Conservation (phyloP, 2,888 invertebrate species). For the Spisula subtruncata region DNA sequence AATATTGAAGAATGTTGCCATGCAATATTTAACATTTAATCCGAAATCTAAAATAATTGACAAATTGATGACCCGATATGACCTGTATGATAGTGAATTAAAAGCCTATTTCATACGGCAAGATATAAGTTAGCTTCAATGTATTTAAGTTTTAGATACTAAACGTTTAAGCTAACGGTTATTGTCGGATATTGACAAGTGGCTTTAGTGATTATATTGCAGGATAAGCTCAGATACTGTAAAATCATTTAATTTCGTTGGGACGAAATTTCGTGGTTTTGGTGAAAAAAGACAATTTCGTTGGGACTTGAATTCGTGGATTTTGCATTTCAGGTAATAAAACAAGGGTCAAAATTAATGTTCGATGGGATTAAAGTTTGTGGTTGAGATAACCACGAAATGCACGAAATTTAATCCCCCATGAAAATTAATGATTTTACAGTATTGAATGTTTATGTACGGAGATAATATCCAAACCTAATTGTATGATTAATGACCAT, state of each 20-base stretch:
- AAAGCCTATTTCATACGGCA: neutral
- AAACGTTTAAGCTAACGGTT: neutral
- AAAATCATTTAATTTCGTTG: no score
- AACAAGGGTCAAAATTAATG: no score
- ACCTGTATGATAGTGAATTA: neutral
- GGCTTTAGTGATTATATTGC: neutral
- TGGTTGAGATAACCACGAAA: no score
- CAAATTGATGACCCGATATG: neutral
- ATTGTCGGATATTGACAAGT: conserved; percentile 6
- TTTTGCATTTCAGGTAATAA: no score
- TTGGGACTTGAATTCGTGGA: no score
- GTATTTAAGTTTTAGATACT: neutral
- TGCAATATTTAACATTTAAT: neutral
- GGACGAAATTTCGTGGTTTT: no score
- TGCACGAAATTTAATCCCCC: no score
- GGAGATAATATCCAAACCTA: neutral
- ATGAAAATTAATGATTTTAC: no score
- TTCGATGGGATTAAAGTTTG: no score
- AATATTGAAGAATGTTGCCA: neutral
- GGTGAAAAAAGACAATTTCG: no score
- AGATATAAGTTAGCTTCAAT: neutral
- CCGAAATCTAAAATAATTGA: neutral
- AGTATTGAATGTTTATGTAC: neutral
- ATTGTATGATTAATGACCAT: neutral
- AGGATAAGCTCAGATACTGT: neutral